Evolutionary conservation across 2,888 invertebrate genomes (phyloP), one percentile per base, ranked within the genome.

Genomic region (Tachina fera): DNA sequence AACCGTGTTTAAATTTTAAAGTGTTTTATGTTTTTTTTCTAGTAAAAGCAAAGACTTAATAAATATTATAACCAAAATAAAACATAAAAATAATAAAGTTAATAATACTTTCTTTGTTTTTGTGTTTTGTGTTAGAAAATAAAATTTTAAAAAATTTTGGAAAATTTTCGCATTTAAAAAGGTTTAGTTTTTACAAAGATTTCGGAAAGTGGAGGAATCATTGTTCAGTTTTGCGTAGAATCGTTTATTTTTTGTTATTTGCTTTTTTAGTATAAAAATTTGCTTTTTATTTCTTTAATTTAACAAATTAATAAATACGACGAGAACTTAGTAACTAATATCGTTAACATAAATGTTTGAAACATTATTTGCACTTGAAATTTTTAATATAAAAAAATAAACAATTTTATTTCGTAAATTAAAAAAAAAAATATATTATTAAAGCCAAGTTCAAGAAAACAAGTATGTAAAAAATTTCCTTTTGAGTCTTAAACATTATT

Each of bases 281-380:
- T 61, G n/a, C 41, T n/a, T 60, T 41, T 47, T 47, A 9, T 65
- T 14, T 67, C 5, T 31, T 47, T n/a, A 49, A 67, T 47, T 16
- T 67, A 85, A 82, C 78, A 82, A 83, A 81, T 67, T 75, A 86
- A 83, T 86, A 86, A 83, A 86, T 83, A 78, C 78, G 65, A 78
- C 78, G 65, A 85, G 51, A 86, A 79, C 83, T 83, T 86, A 86
- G 63, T 74, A 72, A 86, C 82, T 86, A 86, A 86, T 79, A 86
- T 86, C 67, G 79, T 79, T 86, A 86, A 86, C 86, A 83, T 83
- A 76, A 86, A 86, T 86, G 86, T 86, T 86, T 86, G 79, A 86
- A 86, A 86, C 86, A 86, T 83, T 86, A 86, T 86, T 86, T 86
- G 86, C 86, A 86, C 86, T 86, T 86, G 83, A 83, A 86, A 83